phyloP scores from a whole-genome alignment of 2,113 vertebrate species.

The Spheniscus mendiculus region DNA sequence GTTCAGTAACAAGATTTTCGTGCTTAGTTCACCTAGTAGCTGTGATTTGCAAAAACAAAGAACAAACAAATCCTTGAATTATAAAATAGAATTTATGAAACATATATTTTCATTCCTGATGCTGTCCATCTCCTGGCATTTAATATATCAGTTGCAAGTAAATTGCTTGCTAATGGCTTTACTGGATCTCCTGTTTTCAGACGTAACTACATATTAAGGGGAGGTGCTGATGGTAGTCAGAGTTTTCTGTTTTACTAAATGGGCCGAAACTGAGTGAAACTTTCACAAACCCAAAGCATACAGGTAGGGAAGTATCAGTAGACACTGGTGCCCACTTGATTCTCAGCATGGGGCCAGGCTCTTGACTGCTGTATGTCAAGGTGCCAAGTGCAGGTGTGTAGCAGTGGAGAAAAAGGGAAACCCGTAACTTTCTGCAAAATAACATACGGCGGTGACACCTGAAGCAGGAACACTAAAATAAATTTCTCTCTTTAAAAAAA shows the following conservation, averaged over 20 bases:
- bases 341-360: background rate
- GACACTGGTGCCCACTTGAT: background rate
- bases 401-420: constrained; percentile 1
- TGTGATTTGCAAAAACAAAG: constrained; percentile 41
- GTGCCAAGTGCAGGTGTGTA: background rate
- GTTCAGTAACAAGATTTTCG: constrained; percentile 62
- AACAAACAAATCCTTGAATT: constrained; percentile 10
- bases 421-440: background rate
- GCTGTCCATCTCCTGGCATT: constrained; percentile 32
- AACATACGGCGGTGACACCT: background rate
- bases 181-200: constrained; percentile 9
- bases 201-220: background rate
- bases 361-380: background rate
- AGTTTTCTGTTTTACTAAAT: constrained; percentile 1
- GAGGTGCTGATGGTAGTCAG: background rate
- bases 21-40: constrained; percentile 46
- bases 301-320: background rate
- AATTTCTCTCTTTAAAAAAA: background rate
- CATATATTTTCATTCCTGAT: constrained; percentile 56
- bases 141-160: constrained; percentile 23
- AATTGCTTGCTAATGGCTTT: constrained; percentile 56
- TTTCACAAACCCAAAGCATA: background rate
- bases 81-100: constrained; percentile 40
- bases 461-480: background rate
- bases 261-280: background rate